Base-by-base conservation (phyloP, 2,797 vertebrate species). In the Scomberomorus guttatus region DNA sequence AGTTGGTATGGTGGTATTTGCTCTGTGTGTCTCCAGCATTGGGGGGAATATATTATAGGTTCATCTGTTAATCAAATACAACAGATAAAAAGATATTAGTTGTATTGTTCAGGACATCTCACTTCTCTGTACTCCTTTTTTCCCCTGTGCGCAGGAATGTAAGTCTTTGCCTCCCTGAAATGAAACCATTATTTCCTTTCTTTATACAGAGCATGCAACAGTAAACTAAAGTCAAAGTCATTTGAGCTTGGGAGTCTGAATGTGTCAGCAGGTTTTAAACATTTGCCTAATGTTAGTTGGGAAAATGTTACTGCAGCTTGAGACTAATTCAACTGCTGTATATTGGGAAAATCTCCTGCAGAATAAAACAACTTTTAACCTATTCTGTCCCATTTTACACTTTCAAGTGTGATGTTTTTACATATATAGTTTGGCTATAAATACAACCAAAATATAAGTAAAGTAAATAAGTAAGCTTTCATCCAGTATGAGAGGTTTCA, bases 221-320 rank as follows among this genome's bases (percentile, higher is more conserved):
- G n/a, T 22, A 34, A 3, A 9, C 50, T 22, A 3, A 60, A 72
- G 44, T 67, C 44, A 46, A 20, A 39, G 22, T 57, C 37, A n/a
- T 65, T 58, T 77, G n/a, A 39, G 39, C 27, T 22, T 25, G 1
- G 8, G 52, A 50, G 50, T 62, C 22, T 64, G 60, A 37, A 62
- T 54, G 29, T 54, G 62, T 79, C 68, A 55, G 63, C 59, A 71
- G 71, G 8, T 79, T 81, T 78, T 25, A 29, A 68, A 27, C 15
- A 22, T 68, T 77, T 14, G 34, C 44, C n/a, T 20, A n/a, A 65
- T 27, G 15, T 63, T 54, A 2, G 34, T 66, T 37, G 6, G 39
- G 17, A 60, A 64, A 68, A 76, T 61, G 18, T 62, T 27, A 13
- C 29, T 54, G 22, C 25, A 68, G 52, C 61, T 51, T 6, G 13